These are phyloP conservation scores for Cheiracanthium punctorium DNA, from an alignment of 2,888 invertebrate species.

Conservation along the genomic window DNA sequence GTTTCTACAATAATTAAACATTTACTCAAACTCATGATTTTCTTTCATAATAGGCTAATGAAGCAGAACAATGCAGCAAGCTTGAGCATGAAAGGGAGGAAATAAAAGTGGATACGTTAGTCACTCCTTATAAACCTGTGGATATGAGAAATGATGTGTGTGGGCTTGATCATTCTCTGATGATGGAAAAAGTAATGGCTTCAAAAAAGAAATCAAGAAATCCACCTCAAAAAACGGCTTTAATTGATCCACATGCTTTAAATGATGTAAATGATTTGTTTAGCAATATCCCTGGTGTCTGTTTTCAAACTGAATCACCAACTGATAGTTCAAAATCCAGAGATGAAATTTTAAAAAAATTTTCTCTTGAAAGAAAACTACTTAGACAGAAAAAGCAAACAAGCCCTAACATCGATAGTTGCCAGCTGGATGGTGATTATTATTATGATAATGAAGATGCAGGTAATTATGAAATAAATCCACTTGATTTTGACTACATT, in stretches of 20 bases:
- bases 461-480: not conserved
- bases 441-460: constrained; percentile 30
- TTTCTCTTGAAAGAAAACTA: constrained; percentile 40
- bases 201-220: constrained; percentile 15
- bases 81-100: no score
- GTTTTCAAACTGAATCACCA: constrained; percentile 2
- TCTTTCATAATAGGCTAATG: no score
- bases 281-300: constrained; percentile 43
- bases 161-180: constrained; percentile 39
- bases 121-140: constrained; percentile 12
- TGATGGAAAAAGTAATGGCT: constrained; percentile 45
- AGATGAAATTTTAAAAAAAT: constrained; percentile 32
- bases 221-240: not conserved
- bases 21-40: no score
- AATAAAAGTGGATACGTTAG: not conserved
- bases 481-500: not conserved
- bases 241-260: not conserved
- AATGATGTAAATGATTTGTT: constrained; percentile 29
- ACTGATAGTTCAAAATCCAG: not conserved
- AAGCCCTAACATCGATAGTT: not conserved
- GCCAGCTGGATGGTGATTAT: no score
- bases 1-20: no score
- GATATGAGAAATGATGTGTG: constrained; percentile 55
- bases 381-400: constrained; percentile 8
- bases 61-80: no score